Evolutionary conservation across 2,888 invertebrate genomes (phyloP).

Genomic region (Trypoxylon attenuatum): DNA sequence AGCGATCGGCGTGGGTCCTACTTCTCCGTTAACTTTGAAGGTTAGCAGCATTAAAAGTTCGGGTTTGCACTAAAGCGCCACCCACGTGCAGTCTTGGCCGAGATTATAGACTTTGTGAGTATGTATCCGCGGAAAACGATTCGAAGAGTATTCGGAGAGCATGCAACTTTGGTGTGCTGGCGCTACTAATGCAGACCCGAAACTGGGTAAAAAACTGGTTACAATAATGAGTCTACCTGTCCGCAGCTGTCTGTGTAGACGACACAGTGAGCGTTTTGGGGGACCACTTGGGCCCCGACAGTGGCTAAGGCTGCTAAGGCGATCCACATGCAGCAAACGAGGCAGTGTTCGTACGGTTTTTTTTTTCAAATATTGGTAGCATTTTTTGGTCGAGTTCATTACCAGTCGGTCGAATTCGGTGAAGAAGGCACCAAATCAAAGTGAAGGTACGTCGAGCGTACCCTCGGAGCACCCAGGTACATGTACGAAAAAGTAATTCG

Average conservation of each 20-base stretch:
- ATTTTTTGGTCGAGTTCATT: conserved; percentile 56
- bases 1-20: conserved; percentile 35
- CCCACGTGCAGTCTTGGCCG: conserved; percentile 8
- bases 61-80: conserved; percentile 65
- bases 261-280: conserved; percentile 94
- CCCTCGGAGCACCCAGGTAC: conserved; percentile 73
- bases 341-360: conserved; percentile 74
- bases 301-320: conserved; percentile 77
- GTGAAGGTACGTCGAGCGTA: conserved; percentile 67
- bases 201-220: conserved; percentile 73
- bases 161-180: conserved; percentile 23
- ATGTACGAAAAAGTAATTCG: conserved; percentile 65
- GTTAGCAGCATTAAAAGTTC: conserved; percentile 73
- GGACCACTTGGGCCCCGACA: conserved; percentile 81
- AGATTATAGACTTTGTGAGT: conserved; percentile 8
- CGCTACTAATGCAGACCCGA: conserved; percentile 67
- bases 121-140: background rate
- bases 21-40: conserved; percentile 68
- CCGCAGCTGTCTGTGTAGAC: conserved; percentile 96
- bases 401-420: conserved; percentile 72
- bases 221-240: conserved; percentile 85
- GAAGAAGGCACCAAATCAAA: conserved; percentile 72
- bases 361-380: conserved; percentile 54
- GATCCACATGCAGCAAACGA: conserved; percentile 79
- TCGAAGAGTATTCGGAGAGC: conserved; percentile 26